These are phyloP conservation scores for Cygnus olor DNA, from an alignment of 2,797 vertebrate species.

Conservation along the genomic window DNA sequence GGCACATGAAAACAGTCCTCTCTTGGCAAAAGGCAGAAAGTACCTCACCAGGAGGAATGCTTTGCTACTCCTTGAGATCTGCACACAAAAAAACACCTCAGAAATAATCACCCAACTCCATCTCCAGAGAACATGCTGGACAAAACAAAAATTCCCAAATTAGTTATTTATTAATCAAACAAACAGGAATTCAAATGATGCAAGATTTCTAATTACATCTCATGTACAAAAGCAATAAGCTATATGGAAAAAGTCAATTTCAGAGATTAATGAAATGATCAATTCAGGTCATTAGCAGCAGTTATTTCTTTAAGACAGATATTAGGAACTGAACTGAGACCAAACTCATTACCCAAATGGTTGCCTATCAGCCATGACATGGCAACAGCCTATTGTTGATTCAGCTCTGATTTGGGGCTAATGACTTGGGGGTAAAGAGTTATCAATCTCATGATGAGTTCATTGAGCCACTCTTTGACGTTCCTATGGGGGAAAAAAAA, in stretches of 20 bases:
- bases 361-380: slow-evolving; percentile 33
- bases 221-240: slow-evolving; percentile 24
- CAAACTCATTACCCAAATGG: slow-evolving; percentile 40
- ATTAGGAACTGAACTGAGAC: slow-evolving; percentile 26
- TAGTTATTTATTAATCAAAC: background rate
- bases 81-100: background rate
- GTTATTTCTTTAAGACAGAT: slow-evolving; percentile 33
- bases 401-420: slow-evolving; percentile 13
- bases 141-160: background rate
- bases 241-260: slow-evolving; percentile 34
- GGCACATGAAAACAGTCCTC: background rate
- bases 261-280: slow-evolving; percentile 39
- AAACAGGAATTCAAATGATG: background rate
- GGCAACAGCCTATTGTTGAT: slow-evolving; percentile 37
- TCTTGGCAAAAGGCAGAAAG: background rate
- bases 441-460: background rate
- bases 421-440: background rate
- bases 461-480: background rate
- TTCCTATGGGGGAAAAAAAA: accelerated
- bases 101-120: background rate
- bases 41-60: background rate
- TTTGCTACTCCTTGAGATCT: background rate
- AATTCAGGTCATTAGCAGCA: slow-evolving; percentile 35
- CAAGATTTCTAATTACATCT: background rate
- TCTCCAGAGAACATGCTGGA: background rate